Percentiles rank a stretch among this genome's conserved stretches.
Evolutionary conservation across 2,888 invertebrate genomes (phyloP).

Genomic region (Pachycephus smyrnensis): DNA sequence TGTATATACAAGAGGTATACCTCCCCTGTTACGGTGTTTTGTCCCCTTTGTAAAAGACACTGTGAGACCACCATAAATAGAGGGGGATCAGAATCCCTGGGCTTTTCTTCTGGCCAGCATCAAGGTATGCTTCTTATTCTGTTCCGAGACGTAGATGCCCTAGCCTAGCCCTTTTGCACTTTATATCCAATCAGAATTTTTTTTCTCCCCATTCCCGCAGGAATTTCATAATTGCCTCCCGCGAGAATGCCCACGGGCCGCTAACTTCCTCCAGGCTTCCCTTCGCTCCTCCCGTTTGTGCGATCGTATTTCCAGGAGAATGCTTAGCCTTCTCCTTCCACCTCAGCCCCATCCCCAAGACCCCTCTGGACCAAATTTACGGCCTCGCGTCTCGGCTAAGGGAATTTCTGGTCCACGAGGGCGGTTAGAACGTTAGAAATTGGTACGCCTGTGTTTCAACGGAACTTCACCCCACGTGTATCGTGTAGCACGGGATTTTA

Average conservation of each 20-base stretch:
- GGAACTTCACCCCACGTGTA: background rate
- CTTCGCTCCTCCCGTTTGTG: background rate
- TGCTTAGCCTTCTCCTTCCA: background rate
- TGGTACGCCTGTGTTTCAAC: background rate
- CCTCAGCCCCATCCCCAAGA: background rate
- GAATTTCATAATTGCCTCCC: background rate
- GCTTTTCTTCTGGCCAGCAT: background rate
- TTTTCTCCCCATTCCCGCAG: background rate
- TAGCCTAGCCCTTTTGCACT: background rate
- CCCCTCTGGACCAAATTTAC: background rate
- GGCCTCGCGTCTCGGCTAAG: background rate
- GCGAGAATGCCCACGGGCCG: background rate
- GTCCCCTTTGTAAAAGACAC: background rate
- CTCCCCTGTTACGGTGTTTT: background rate
- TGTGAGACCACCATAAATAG: background rate
- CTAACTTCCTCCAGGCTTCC: background rate
- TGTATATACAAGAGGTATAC: background rate
- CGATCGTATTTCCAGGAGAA: background rate
- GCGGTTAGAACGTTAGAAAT: background rate
- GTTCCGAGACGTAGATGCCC: background rate
- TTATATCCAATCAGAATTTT: background rate
- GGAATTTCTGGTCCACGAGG: background rate
- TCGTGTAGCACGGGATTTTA: slow-evolving; percentile 6
- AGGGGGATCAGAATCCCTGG: background rate
- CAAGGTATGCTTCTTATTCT: background rate